A percentile compares a stretch with the other conserved stretches of the same genome.
Evolutionary conservation across 1,140 invertebrate species (phyloP).

Genomic region (Aphidius gifuensis): DNA sequence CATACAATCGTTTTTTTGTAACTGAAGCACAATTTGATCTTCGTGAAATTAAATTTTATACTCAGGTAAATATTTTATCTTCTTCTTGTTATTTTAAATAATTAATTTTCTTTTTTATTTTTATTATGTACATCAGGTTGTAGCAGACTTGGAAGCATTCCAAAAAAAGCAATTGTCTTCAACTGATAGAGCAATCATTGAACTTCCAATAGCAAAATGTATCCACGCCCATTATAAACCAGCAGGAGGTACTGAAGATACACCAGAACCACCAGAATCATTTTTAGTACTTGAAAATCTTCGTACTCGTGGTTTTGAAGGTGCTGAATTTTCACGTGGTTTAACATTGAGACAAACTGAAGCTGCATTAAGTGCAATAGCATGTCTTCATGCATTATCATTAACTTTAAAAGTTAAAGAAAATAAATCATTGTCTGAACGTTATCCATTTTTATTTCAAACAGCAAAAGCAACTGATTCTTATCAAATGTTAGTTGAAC

Average conservation of each 20-base stretch:
- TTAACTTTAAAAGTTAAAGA: slow-evolving; percentile 65
- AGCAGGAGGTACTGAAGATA: slow-evolving; percentile 53
- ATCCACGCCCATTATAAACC: slow-evolving; percentile 64
- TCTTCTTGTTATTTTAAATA: neutral
- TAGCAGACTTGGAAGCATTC: slow-evolving; percentile 62
- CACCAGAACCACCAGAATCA: slow-evolving; percentile 59
- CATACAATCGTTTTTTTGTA: slow-evolving; percentile 72
- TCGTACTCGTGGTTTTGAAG: slow-evolving; percentile 54
- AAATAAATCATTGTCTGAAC: slow-evolving; percentile 60
- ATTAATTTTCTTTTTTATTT: neutral
- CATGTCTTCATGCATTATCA: slow-evolving; percentile 68
- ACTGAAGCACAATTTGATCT: slow-evolving; percentile 79
- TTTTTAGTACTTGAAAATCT: slow-evolving; percentile 66
- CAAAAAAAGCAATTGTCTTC: slow-evolving; percentile 49
- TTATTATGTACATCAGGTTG: slow-evolving; percentile 52
- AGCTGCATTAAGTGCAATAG: slow-evolving; percentile 68
- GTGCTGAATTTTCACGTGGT: slow-evolving; percentile 66
- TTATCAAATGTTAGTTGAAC: slow-evolving; percentile 71
- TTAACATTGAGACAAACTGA: slow-evolving; percentile 63
- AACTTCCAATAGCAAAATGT: slow-evolving; percentile 63
- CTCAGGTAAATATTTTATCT: slow-evolving; percentile 57
- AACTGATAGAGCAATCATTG: slow-evolving; percentile 36
- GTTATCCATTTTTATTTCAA: slow-evolving; percentile 73
- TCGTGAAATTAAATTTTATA: slow-evolving; percentile 80
- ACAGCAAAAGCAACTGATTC: slow-evolving; percentile 72